Evolutionary conservation across 2,888 invertebrate species (phyloP), one percentile per base, ranked within the genome.

Genomic region (Apodemia zela): DNA sequence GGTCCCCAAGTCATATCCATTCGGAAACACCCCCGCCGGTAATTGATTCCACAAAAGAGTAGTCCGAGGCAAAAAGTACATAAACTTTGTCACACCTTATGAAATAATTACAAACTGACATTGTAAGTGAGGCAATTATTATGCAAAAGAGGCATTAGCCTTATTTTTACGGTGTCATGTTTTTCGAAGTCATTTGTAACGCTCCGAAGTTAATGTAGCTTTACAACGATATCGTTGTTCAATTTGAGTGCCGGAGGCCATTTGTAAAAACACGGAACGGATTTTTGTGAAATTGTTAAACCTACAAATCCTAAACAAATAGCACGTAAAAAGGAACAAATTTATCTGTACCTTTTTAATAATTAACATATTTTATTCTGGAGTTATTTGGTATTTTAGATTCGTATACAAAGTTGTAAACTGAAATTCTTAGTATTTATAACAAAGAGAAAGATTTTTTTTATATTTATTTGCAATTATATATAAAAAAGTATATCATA

Each of bases 251-350:
- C 54, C 54, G 25, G 25, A 7, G 25, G 25, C 25, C 25, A 25
- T 54, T 54, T 54, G 54, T n/a, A 54, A 54, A 51, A 54, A 54
- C 54, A 54, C 6, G 54, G 13, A 54, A 54, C 13, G 29, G 25
- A n/a, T 54, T 54, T 54, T 54, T 54, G 54, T 54, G 54, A 54
- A 54, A 25, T 15, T 21, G 54, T 54, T 29, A 54, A 54, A 29
- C 6, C 54, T n/a, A 15, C 21, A 21, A 54, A 54, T 54, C 54
- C 29, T 54, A 29, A 25, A 54, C 13, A 13, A 51, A 54, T 13
- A 54, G 1, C 54, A n/a, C n/a, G 54, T 29, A 29, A 61, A 59
- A 47, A 61, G 17, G 6, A n/a, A n/a, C 1, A n/a, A 45, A n/a
- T 45, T 45, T 45, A 45, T 8, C n/a, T 45, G 45, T 45, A 7